Evolutionary conservation across 2,888 invertebrate genomes (phyloP), one percentile per base, ranked within the genome.

Genomic region (Erynnis tages): DNA sequence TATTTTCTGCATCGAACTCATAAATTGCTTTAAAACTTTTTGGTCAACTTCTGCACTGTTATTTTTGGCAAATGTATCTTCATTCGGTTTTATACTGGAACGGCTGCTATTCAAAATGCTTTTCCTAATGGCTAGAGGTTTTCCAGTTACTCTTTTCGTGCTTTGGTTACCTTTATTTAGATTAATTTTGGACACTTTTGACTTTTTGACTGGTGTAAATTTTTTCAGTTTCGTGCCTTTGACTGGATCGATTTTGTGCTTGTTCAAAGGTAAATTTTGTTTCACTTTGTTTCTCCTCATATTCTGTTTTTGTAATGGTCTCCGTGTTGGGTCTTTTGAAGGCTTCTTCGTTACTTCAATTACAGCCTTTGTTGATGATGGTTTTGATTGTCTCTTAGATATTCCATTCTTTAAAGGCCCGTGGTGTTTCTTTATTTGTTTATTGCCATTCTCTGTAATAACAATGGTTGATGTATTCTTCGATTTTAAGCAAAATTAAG

Each of bases 11-110:
- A 75, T 70, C 1, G 66, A 65, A 1, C 59, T 44, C 58, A 74
- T 66, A 1, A 76, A 70, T 58, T 62, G 62, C 11, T 70, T 73
- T 0, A 73, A 61, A 11, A 76, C 62, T 38, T 64, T 66, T 46
- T 69, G 58, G 2, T 69, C 65, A 14, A 63, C 46, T 25, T 63
- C 63, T 4, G 54, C 53, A 11, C 56, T 63, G 29, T 45, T 55
- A 35, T 55, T 55, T 50, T 50, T 60, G 8, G 54, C 43, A 58
- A 59, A 41, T 35, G 50, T 56, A 19, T 5, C 52, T 55, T 46
- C 38, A 25, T 59, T 61, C 13, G 48, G 13, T 6, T 59, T 56
- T 0, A 63, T 49, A 0, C 62, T 19, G 13, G 61, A 30, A 5
- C 65, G 58, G 13, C 61, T 69, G 30, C 53, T 62, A 3, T 62